Base-by-base conservation (phyloP, 1,140 invertebrate species). In the Aphis craccivora region DNA sequence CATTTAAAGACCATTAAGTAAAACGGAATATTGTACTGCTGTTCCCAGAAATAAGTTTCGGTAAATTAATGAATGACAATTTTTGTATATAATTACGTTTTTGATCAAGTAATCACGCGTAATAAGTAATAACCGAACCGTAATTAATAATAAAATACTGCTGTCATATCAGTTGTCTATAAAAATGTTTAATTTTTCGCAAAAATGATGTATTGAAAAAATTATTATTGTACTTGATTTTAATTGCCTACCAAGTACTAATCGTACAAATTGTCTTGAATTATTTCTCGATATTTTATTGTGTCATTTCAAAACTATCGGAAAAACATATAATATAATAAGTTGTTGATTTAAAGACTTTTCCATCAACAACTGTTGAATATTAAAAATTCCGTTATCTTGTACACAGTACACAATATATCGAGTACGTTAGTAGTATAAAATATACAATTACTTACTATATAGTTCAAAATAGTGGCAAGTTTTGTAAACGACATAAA, bases 1-100 rank as follows among this genome's bases (percentile, higher is more conserved):
- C 35, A 83, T 37, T 51, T 76, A 76, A 76, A 76, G 76, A 83
- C 18, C 76, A 83, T 83, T 83, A 76, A 76, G n/a, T 76, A n/a
- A 83, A 43, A 84, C 40, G 23, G 9, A 18, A 84, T 25, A 23
- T n/a, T 25, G 8, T 9, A 84, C 8, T 7, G 20, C 35, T 22
- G 35, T 84, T 84, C 37, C 40, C 11, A 84, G 83, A 84, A 84
- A 84, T 84, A 84, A 84, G 37, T 84, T 84, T 37, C 2, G 20
- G 40, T 83, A 37, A 37, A 37, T 43, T 22, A 11, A 84, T 9
- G 23, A 84, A 40, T 43, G 25, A 37, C 40, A 25, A 37, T 35
- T 51, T 51, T 51, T 51, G 48, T 2, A 45, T 22, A 67, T n/a
- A 30, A 25, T 60, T 67, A 81, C n/a, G 9, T 3, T 60, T 30